Conservation (phyloP, 2,888 invertebrate genomes). For the Pedicia rivosa region DNA sequence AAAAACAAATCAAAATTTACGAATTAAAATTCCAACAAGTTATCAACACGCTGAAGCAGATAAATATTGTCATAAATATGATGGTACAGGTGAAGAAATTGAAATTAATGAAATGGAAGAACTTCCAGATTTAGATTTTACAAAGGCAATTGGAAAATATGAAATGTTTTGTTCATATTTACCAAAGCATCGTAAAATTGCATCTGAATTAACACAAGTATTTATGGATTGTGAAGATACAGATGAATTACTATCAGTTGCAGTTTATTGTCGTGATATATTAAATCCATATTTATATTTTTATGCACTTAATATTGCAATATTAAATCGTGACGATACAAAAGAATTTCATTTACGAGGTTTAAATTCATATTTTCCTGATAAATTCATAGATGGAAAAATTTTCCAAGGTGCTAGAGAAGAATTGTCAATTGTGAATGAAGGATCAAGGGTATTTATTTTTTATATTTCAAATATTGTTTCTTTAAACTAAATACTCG, state of each 20-base stretch:
- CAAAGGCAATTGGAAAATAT: not conserved
- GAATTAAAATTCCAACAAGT: too few species aligned
- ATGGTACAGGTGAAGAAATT: not conserved
- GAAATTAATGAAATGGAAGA: constrained; percentile 14
- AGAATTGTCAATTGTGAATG: constrained; percentile 39
- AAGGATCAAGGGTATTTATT: constrained; percentile 27
- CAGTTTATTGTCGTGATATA: constrained; percentile 45
- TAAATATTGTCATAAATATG: not conserved
- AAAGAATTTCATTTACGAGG: constrained; percentile 41
- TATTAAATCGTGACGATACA: constrained; percentile 34
- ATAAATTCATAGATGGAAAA: constrained; percentile 54
- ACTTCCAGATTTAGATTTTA: constrained; percentile 16
- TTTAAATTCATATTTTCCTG: constrained; percentile 55
- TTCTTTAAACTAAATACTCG: too few species aligned
- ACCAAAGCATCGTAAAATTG: constrained; percentile 47
- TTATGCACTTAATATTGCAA: constrained; percentile 51
- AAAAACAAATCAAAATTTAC: too few species aligned
- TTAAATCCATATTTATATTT: constrained; percentile 59
- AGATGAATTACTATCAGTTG: constrained; percentile 46
- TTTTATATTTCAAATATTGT: too few species aligned
- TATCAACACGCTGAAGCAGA: not conserved
- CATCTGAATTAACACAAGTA: constrained; percentile 45
- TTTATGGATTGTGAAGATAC: constrained; percentile 41
- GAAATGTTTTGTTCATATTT: constrained; percentile 48
- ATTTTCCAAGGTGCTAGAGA: constrained; percentile 47